phyloP scores from a whole-genome alignment of 2,113 vertebrate genomes.

The Nyctibius bracteatus region DNA sequence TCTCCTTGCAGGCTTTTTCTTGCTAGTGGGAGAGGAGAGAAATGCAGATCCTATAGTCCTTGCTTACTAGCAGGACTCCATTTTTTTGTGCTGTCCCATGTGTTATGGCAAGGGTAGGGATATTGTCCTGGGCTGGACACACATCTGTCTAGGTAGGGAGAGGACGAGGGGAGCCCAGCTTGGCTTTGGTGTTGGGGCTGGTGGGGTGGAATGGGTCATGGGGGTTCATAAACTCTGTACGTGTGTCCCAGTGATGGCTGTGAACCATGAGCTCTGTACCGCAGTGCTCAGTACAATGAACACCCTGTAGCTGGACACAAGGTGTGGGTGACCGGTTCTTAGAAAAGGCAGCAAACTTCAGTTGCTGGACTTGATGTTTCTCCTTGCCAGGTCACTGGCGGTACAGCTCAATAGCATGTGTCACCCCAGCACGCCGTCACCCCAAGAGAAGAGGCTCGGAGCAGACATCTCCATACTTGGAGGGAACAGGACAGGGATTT shows the following conservation, averaged over 20 bases:
- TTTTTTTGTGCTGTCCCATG: not conserved
- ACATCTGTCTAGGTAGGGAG: not conserved
- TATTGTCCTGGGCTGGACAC: not conserved
- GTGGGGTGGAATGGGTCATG: not conserved
- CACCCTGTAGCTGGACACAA: not conserved
- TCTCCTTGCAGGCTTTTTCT: not conserved
- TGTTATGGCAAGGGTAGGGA: not conserved
- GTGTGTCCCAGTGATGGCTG: not conserved
- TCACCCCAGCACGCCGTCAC: conserved; percentile 28
- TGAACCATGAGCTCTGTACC: not conserved
- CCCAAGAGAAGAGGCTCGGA: conserved; percentile 67
- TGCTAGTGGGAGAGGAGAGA: not conserved
- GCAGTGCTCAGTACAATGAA: not conserved
- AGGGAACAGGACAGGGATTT: conserved; percentile 83
- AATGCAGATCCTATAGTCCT: not conserved
- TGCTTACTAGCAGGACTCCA: not conserved
- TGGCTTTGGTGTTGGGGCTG: not conserved
- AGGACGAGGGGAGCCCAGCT: not conserved
- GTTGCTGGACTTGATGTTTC: not conserved
- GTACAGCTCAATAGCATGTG: conserved; percentile 57
- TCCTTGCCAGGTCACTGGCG: conserved; percentile 69
- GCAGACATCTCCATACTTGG: conserved; percentile 78
- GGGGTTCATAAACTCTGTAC: not conserved
- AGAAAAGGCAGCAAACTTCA: not conserved
- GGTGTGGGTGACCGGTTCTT: not conserved